phyloP scores from a whole-genome alignment of 2,113 vertebrate species.

The Bos taurus region DNA sequence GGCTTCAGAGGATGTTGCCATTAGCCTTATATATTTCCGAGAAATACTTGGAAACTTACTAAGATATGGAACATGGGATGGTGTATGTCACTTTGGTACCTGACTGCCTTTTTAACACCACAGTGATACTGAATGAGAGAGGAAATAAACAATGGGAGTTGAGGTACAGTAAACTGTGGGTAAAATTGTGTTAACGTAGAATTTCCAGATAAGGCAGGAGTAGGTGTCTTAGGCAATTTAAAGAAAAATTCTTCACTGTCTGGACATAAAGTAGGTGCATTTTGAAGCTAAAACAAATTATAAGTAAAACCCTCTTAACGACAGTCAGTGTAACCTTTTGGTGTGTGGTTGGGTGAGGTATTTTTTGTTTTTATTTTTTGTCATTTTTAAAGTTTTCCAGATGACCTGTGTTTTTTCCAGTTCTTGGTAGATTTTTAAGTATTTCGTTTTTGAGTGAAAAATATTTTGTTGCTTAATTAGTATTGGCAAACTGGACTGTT shows the following conservation, averaged over 20 bases:
- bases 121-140: not conserved
- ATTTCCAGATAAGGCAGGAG: not conserved
- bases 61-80: not conserved
- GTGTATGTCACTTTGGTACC: not conserved
- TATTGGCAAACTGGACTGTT: conserved; percentile 64
- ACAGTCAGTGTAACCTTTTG: conserved; percentile 24
- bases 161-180: conserved; percentile 6
- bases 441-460: conserved; percentile 26
- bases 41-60: conserved; percentile 25
- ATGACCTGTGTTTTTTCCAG: conserved; percentile 40
- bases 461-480: conserved; percentile 43
- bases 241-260: not conserved
- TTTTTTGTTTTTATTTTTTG: not conserved
- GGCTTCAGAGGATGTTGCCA: conserved; percentile 14
- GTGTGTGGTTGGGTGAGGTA: not conserved
- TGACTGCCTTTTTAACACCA: conserved; percentile 1
- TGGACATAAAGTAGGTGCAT: not conserved
- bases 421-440: conserved; percentile 35
- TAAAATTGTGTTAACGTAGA: conserved; percentile 33
- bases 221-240: not conserved
- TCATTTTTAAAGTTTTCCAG: conserved; percentile 39
- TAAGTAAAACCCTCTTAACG: not conserved
- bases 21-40: not conserved
- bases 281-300: conserved; percentile 30
- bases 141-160: conserved; percentile 10